phyloP scores from a whole-genome alignment of 2,797 vertebrate species.

The Pyrocephalus nanus region DNA sequence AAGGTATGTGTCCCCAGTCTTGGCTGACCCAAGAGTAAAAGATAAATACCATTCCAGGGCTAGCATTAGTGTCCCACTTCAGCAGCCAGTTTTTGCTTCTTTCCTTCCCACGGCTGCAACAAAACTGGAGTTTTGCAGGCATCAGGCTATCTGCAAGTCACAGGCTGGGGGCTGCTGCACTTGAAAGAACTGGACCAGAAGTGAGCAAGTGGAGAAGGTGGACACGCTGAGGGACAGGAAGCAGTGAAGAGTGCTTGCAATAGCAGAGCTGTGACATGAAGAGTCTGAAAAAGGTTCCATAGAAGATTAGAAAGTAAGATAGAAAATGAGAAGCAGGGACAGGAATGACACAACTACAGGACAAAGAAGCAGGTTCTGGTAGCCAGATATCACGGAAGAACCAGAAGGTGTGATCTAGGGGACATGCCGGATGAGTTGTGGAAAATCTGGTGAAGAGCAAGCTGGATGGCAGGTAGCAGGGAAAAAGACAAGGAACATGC shows the following conservation, averaged over 20 bases:
- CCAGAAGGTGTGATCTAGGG: not conserved
- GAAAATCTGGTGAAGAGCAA: fast-evolving
- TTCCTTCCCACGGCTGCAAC: not conserved
- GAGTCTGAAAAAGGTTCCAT: not conserved
- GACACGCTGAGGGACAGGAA: not conserved
- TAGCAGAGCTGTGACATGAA: not conserved
- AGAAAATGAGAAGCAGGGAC: not conserved
- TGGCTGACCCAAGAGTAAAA: not conserved
- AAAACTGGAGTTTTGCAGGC: not conserved
- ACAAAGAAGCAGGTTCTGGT: not conserved
- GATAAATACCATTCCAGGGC: not conserved
- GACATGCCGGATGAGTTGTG: not conserved
- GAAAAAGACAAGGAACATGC: not conserved
- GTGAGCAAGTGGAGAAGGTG: not conserved
- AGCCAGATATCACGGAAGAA: not conserved
- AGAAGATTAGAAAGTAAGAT: not conserved
- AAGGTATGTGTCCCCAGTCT: not conserved
- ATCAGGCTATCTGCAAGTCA: not conserved
- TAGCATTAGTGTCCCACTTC: not conserved
- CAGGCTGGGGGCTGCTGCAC: not conserved
- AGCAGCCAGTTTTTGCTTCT: not conserved
- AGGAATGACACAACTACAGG: not conserved
- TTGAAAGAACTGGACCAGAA: not conserved
- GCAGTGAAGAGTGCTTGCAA: fast-evolving
- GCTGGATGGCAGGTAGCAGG: not conserved